phyloP scores from a whole-genome alignment of 2,888 invertebrate genomes.

The Lasioglossum lativentre region DNA sequence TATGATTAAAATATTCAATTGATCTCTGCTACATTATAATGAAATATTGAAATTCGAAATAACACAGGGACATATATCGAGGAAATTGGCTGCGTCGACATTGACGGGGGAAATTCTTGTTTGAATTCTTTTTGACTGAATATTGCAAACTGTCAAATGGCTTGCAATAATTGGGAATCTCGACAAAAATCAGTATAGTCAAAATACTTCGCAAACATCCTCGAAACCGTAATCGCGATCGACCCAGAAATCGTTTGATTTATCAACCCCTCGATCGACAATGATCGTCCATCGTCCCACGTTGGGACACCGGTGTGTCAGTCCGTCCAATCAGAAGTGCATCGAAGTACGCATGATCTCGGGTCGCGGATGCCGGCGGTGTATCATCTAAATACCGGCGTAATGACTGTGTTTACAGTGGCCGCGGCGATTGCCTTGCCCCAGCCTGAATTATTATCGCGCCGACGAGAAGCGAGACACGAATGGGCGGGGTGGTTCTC shows the following conservation, averaged over 20 bases:
- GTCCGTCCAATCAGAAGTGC: slow-evolving; percentile 47
- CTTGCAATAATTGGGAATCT: too few species aligned
- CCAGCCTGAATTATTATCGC: slow-evolving; percentile 73
- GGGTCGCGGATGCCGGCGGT: slow-evolving; percentile 22
- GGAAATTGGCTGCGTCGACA: too few species aligned
- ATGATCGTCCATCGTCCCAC: not conserved
- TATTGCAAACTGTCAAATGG: not conserved
- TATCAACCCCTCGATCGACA: not conserved
- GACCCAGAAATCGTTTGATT: not conserved
- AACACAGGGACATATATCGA: not conserved
- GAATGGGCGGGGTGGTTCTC: slow-evolving; percentile 61
- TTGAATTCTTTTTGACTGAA: not conserved
- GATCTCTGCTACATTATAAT: not conserved
- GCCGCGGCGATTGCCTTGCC: slow-evolving; percentile 46
- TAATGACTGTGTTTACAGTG: slow-evolving; percentile 64
- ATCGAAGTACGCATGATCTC: slow-evolving; percentile 48
- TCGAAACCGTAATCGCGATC: not conserved
- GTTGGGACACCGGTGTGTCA: not conserved
- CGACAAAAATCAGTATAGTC: too few species aligned
- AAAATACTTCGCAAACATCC: not conserved
- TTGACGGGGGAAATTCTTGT: too few species aligned
- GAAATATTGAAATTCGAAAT: not conserved
- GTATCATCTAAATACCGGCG: slow-evolving; percentile 64
- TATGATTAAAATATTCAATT: not conserved
- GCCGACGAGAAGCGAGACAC: slow-evolving; percentile 41